A percentile compares a stretch with the other conserved stretches of the same genome.
These are phyloP conservation scores for Procavia capensis DNA, from an alignment of 2,113 vertebrate species.

Conservation along the genomic window DNA sequence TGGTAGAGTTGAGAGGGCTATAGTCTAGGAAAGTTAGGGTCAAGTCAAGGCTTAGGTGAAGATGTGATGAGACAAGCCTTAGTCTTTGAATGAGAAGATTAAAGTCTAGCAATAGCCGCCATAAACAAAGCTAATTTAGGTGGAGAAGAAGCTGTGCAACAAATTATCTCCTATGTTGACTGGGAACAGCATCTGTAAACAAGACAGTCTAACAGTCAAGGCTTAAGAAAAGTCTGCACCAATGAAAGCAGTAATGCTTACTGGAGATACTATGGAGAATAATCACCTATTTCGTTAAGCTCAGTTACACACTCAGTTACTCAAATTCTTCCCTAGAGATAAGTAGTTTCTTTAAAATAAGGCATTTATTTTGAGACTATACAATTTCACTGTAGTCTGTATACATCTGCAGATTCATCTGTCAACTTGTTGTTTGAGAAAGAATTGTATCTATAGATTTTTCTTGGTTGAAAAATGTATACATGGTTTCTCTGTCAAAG, in stretches of 20 bases:
- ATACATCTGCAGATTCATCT: too few relatives aligned
- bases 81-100: not conserved
- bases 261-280: not conserved
- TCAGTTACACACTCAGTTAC: not conserved
- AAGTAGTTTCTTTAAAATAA: not conserved
- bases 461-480: not conserved
- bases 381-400: not conserved
- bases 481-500: not conserved
- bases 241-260: not conserved
- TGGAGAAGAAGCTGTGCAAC: not conserved
- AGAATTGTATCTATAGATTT: not conserved
- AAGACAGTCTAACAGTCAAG: fast-evolving
- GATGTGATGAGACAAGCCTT: fast-evolving
- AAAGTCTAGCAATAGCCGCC: not conserved
- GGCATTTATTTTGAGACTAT: not conserved
- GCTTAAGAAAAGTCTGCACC: not conserved
- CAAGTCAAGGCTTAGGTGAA: not conserved
- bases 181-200: too few relatives aligned
- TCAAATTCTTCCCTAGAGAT: not conserved
- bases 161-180: not conserved
- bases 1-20: fast-evolving
- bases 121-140: too few relatives aligned
- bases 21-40: not conserved
- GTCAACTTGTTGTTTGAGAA: not conserved
- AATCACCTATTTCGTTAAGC: not conserved